These are phyloP conservation scores for Chloromyia formosa DNA, from an alignment of 2,888 invertebrate genomes.

Conservation along the genomic window DNA sequence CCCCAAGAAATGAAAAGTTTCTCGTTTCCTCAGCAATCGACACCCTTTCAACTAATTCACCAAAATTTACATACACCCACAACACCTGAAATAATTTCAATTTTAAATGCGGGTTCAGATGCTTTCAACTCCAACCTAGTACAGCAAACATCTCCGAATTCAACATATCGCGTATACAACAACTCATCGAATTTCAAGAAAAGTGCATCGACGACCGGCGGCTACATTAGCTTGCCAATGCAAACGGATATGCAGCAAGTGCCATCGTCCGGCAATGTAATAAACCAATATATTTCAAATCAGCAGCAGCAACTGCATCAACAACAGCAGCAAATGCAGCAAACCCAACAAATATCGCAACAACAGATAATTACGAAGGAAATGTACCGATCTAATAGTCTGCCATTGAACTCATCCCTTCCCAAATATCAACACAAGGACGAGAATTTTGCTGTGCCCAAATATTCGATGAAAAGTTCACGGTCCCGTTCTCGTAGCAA, in stretches of 20 bases:
- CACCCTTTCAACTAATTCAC: conserved; percentile 14
- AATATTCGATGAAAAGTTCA: conserved; percentile 57
- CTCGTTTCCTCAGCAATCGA: conserved; percentile 42
- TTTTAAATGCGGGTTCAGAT: conserved; percentile 50
- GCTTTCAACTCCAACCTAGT: conserved; percentile 44
- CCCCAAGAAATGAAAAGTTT: conserved; percentile 52
- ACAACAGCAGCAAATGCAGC: conserved; percentile 44
- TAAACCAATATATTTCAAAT: conserved; percentile 35
- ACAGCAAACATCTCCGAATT: conserved; percentile 45
- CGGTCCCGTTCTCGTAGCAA: conserved; percentile 61
- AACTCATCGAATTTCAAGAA: conserved; percentile 58
- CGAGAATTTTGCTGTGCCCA: conserved; percentile 61
- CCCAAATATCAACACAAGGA: conserved; percentile 57
- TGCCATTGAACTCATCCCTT: conserved; percentile 70
- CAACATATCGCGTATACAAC: conserved; percentile 59
- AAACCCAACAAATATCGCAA: conserved; percentile 48
- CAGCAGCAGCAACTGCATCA: conserved; percentile 53
- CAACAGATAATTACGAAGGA: conserved; percentile 60
- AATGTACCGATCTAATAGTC: conserved; percentile 71
- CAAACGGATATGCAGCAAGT: conserved; percentile 24
- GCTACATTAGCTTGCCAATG: conserved; percentile 57
- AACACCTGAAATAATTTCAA: conserved; percentile 55
- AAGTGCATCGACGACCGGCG: conserved; percentile 58
- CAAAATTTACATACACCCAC: conserved; percentile 41
- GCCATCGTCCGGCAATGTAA: neutral